A percentile compares a stretch with the other conserved stretches of the same genome.
Conservation (phyloP, 2,888 invertebrate genomes). For the Crocallis elinguaria region DNA sequence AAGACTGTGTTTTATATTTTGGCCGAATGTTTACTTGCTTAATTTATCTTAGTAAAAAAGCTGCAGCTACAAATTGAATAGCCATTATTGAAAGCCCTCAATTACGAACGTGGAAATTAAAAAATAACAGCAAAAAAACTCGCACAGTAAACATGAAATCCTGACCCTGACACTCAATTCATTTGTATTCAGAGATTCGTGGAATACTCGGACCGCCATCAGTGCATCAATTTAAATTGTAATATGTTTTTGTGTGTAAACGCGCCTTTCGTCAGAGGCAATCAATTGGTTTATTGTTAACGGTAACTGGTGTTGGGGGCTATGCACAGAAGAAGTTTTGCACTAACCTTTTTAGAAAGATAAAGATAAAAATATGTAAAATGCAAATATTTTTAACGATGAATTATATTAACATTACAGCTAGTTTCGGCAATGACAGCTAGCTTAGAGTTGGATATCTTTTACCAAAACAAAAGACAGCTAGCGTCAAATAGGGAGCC, state of each 20-base stretch:
- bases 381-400: too few species aligned
- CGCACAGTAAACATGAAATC: slow-evolving; percentile 42
- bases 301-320: slow-evolving; percentile 45
- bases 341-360: background rate
- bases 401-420: too few species aligned
- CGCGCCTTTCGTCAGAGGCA: slow-evolving; percentile 47
- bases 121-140: slow-evolving; percentile 47
- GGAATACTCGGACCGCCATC: slow-evolving; percentile 50
- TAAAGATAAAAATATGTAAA: background rate
- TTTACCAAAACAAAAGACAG: too few species aligned
- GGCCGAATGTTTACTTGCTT: too few species aligned
- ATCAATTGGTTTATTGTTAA: slow-evolving; percentile 55
- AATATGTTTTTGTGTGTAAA: slow-evolving; percentile 55
- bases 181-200: slow-evolving; percentile 49
- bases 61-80: background rate
- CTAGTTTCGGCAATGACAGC: too few species aligned
- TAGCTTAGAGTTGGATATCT: too few species aligned
- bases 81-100: background rate
- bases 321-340: slow-evolving; percentile 17
- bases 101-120: background rate
- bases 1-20: too few species aligned
- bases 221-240: slow-evolving; percentile 60
- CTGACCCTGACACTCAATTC: slow-evolving; percentile 51
- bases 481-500: too few species aligned
- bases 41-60: too few species aligned